Evolutionary conservation across 2,797 vertebrate species (phyloP).

Genomic region (Serranus cabrilla): DNA sequence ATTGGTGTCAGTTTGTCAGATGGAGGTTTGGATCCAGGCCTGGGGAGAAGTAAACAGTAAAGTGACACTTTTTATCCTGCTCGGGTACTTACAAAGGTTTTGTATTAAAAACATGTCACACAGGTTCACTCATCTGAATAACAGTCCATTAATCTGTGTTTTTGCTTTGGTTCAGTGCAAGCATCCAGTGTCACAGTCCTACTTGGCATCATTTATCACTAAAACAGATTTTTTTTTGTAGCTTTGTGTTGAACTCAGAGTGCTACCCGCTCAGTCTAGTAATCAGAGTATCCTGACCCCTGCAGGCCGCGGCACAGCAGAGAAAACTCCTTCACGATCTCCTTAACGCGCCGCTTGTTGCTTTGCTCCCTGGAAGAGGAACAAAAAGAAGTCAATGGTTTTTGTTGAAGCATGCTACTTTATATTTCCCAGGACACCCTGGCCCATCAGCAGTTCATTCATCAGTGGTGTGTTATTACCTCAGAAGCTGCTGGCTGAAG

Average conservation of each 20-base stretch:
- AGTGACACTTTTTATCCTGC: slow-evolving; percentile 27
- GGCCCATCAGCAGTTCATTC: too few species aligned
- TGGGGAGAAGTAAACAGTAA: slow-evolving; percentile 23
- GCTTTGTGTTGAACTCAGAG: neutral
- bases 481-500: slow-evolving; percentile 95
- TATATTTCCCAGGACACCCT: too few species aligned
- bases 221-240: neutral
- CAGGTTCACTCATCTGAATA: slow-evolving; percentile 9
- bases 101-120: slow-evolving; percentile 60
- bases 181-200: slow-evolving; percentile 4
- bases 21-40: slow-evolving; percentile 1
- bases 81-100: slow-evolving; percentile 30
- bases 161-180: slow-evolving; percentile 29
- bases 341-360: slow-evolving; percentile 93
- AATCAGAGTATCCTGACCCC: slow-evolving; percentile 91
- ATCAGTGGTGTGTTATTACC: slow-evolving; percentile 77
- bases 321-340: slow-evolving; percentile 97
- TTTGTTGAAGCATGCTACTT: neutral
- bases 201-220: slow-evolving; percentile 4
- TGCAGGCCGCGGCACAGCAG: slow-evolving; percentile 94
- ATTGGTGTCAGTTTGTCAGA: slow-evolving; percentile 45
- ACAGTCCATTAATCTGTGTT: slow-evolving; percentile 15
- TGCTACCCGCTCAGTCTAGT: slow-evolving; percentile 69
- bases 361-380: slow-evolving; percentile 90
- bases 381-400: neutral